A percentile compares a stretch with the other conserved stretches of the same genome.
Conservation (phyloP, 1,140 invertebrate genomes). For the Wasmannia auropunctata region DNA sequence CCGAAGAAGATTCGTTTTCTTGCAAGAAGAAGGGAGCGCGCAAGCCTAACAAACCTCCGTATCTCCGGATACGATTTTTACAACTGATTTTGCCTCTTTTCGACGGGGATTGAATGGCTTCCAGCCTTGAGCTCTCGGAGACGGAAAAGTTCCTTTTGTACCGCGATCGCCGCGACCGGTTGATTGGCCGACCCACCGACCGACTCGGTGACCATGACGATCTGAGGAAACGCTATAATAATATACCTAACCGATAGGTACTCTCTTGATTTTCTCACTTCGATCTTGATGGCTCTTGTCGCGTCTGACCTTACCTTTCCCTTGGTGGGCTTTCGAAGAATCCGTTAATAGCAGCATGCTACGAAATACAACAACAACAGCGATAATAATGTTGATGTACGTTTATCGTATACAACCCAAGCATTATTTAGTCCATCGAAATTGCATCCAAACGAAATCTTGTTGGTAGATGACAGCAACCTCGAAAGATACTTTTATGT, state of each 20-base stretch:
- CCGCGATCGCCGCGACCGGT: not conserved
- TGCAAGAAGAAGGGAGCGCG: not conserved
- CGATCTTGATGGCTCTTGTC: conserved; percentile 73
- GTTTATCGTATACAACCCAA: conserved; percentile 43
- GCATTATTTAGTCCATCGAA: conserved; percentile 42
- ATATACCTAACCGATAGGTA: conserved; percentile 42
- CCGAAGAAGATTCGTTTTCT: conserved; percentile 48
- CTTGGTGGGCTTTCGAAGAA: conserved; percentile 73
- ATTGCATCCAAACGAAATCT: conserved; percentile 36
- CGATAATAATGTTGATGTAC: conserved; percentile 52
- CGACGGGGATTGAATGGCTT: not conserved
- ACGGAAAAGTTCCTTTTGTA: conserved; percentile 60
- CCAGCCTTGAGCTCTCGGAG: conserved; percentile 65
- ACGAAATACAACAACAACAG: conserved; percentile 52
- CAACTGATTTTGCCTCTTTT: conserved; percentile 51
- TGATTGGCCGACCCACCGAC: conserved; percentile 53
- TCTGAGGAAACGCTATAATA: conserved; percentile 62
- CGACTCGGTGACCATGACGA: conserved; percentile 59
- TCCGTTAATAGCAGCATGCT: conserved; percentile 73
- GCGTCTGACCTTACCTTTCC: conserved; percentile 58
- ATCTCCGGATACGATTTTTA: conserved; percentile 47
- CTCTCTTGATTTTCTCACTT: conserved; percentile 75
- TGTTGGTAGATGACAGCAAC: not conserved
- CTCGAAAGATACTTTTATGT: not conserved
- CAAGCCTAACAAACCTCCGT: conserved; percentile 15